Base-by-base conservation (phyloP, 2,113 vertebrate genomes). In the Lucifuga dentata region DNA sequence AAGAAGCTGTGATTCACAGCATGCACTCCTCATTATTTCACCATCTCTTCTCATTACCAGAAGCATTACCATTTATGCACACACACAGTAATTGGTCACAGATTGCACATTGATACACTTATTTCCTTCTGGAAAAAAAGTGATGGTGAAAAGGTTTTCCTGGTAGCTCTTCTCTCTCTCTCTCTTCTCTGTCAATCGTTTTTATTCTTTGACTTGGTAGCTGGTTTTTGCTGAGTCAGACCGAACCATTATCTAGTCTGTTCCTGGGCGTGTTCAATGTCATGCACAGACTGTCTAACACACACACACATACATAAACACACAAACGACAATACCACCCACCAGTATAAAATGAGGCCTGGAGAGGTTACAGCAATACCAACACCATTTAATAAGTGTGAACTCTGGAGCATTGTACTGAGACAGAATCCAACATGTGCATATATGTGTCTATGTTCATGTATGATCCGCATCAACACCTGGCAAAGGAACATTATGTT, bases 11-110 rank as follows among this genome's bases (percentile, higher is more conserved):
- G 91, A 92, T 89, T 93, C 91, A 88, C 89, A 86, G 85, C 87
- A 84, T 84, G 89, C 90, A 89, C 93, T 92, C 90, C 91, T 94
- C 93, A 93, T 94, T 94, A 95, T 93, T 93, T 92, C 92, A 92
- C 92, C 93, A 92, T 93, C 94, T 78, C 55, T 63, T 73, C 69
- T 68, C 55, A 9, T 29, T 29, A 29, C 26, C 51, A 33, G 73
- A 67, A 26, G 60, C 74, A 74, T 81, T 62, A 74, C 39, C 80
- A 76, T 60, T 76, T 79, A 78, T 72, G 68, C 76, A 80, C 83
- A 80, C 73, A 63, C 67, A 16, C 41, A 57, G 82, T 72, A 78
- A 83, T 84, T 82, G 72, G 67, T 69, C 60, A 56, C 71, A 80
- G 79, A 79, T 78, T 85, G 64, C 56, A 68, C 67, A 62, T 66